Base-by-base conservation (phyloP, 2,113 vertebrate species). In the Rhynchomys soricoides region DNA sequence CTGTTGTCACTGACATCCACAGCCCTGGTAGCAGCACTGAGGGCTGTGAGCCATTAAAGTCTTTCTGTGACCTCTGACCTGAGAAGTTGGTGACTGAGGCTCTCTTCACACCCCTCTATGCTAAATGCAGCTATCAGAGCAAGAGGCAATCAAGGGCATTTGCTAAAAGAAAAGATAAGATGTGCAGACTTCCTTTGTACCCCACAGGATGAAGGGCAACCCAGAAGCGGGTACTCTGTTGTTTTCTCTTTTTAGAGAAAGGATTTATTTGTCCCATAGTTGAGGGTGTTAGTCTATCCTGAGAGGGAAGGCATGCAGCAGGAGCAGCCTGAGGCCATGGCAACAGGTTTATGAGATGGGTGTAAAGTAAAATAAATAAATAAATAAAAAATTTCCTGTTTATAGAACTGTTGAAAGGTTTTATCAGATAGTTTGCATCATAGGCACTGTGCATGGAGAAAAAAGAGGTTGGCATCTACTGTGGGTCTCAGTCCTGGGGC, bases 161-260 rank as follows among this genome's bases (percentile, higher is more conserved):
- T 62, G 2, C 37, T 34, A 12, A 78, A 55, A 78, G 66, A n/a
- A 43, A 21, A 13, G 37, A 71, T 3, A 9, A 88, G 29, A 70
- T 17, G 78, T 2, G 10, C 1, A 26, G 34, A 7, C 24, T 45
- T 37, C 55, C 10, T 15, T 0, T 52, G 34, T 70, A 52, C 7
- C n/a, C 40, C 21, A 4, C 0, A 0, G 48, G 34, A 16, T 17
- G 40, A 70, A 55, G 1, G 17, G 48, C 26, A 31, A 22, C 52
- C 43, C 16, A 45, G 24, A 57, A 10, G 2, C 24, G 8, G n/a
- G 7, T 43, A n/a, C 26, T 57, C 57, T 62, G n/a, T 29, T 43
- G 0, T 62, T 62, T 83, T 16, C n/a, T 62, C 24, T 17, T 83
- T 29, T 24, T 5, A 1, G 81, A 43, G 81, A 26, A 24, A 43